Conservation (phyloP, 2,888 invertebrate species). For the Acleris laterana region DNA sequence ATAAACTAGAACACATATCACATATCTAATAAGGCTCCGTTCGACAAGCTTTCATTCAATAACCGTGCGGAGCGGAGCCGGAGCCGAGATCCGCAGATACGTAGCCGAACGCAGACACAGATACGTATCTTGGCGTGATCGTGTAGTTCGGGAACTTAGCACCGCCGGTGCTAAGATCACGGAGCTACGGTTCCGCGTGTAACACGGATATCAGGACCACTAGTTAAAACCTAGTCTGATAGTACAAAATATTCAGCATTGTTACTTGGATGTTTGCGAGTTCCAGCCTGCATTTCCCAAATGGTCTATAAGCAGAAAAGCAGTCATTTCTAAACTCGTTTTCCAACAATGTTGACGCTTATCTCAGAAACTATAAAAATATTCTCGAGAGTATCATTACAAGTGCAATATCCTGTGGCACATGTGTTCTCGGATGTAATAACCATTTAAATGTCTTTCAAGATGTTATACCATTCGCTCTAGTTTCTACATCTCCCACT, state of each 20-base stretch:
- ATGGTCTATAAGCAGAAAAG: slow-evolving; percentile 16
- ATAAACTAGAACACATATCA: too few relatives aligned
- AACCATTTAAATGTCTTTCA: slow-evolving; percentile 28
- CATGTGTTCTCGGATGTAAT: slow-evolving; percentile 34
- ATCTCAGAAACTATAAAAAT: slow-evolving; percentile 25
- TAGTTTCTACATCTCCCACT: slow-evolving; percentile 14
- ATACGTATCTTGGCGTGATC: too few relatives aligned
- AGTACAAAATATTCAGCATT: not conserved
- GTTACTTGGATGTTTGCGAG: slow-evolving; percentile 6
- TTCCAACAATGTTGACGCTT: slow-evolving; percentile 12
- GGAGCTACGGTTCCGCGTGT: too few relatives aligned
- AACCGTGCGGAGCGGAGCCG: too few relatives aligned
- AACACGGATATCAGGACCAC: too few relatives aligned
- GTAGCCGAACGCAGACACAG: too few relatives aligned
- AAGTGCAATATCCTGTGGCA: slow-evolving; percentile 27
- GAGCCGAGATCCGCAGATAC: too few relatives aligned
- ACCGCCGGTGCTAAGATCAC: too few relatives aligned
- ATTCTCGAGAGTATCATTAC: slow-evolving; percentile 18
- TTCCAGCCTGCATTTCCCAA: slow-evolving; percentile 3
- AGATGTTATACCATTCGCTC: slow-evolving; percentile 18
- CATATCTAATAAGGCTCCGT: too few relatives aligned
- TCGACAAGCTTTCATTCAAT: too few relatives aligned
- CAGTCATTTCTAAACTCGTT: slow-evolving; percentile 11
- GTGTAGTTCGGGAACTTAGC: too few relatives aligned
- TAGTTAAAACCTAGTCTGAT: too few relatives aligned